phyloP scores from a whole-genome alignment of 2,888 invertebrate species.

The Leptinotarsa peninsularis region DNA sequence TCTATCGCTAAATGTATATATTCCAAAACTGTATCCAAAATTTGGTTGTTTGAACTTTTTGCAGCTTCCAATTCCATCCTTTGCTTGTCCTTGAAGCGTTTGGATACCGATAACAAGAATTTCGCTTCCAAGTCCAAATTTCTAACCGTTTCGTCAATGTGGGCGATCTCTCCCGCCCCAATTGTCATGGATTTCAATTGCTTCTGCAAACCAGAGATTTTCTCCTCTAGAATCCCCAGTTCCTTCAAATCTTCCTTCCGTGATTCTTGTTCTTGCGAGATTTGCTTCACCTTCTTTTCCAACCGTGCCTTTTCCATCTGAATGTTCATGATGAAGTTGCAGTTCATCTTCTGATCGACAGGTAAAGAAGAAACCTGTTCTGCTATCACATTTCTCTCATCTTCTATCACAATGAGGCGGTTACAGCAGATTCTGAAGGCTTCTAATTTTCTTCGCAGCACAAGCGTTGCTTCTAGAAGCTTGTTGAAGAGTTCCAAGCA shows the following conservation, averaged over 20 bases:
- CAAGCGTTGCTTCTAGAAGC: conserved; percentile 51
- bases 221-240: conserved; percentile 50
- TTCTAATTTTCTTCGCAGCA: conserved; percentile 52
- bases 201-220: conserved; percentile 49
- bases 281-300: conserved; percentile 54
- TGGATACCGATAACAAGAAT: conserved; percentile 49
- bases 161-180: conserved; percentile 21
- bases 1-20: conserved; percentile 41
- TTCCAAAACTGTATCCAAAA: conserved; percentile 20
- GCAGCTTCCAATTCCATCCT: conserved; percentile 44
- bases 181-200: conserved; percentile 42
- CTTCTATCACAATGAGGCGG: conserved; percentile 56
- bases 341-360: conserved; percentile 53
- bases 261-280: conserved; percentile 48
- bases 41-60: background rate
- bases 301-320: conserved; percentile 58
- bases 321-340: conserved; percentile 55
- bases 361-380: conserved; percentile 60
- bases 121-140: conserved; percentile 55
- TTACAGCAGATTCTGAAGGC: conserved; percentile 56
- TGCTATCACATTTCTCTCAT: conserved; percentile 58
- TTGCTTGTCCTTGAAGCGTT: conserved; percentile 51
- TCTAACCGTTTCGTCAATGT: conserved; percentile 51
- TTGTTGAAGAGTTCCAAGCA: conserved; percentile 53
- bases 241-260: conserved; percentile 48